Base-by-base conservation (phyloP, 2,888 invertebrate genomes). In the Blastobasis adustella region DNA sequence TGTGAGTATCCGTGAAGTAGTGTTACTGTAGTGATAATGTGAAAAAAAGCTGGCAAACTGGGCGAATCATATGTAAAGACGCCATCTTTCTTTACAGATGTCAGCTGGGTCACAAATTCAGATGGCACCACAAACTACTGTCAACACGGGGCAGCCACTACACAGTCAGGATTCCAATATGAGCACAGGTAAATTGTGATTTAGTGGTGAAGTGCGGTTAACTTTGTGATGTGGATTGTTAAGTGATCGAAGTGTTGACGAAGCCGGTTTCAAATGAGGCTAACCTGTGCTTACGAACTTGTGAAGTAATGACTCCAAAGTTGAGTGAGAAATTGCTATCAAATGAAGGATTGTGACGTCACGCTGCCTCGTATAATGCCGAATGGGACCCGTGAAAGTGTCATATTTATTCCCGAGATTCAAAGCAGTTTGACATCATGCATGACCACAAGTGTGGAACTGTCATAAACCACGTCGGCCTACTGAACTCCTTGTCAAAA, bases 161-260 rank as follows among this genome's bases (percentile, higher is more conserved):
- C 94, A 95, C 92, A 96, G 93, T 93, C 96, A 96, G 91, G 97
- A 97, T 93, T 97, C 97, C 90, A 97, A 97, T 92, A 96, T 97
- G 95, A 97, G 97, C 93, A 96, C 96, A 92, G 94, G 95, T 95
- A 90, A 91, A 89, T 87, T 70, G 79, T 77, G 81, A 76, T 73
- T 77, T 77, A 67, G 84, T 85, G 85, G 62, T 72, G 73, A 72
- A 79, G 83, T 84, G 82, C 67, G 70, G 67, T 70, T 69, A 73
- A 73, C 60, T 54, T 64, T 59, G 76, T 72, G 42, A 45, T 40
- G 23, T 49, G 45, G n/a, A n/a, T 60, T 67, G 82, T 82, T 82
- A 69, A 81, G 82, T 86, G 83, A 66, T 67, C 69, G 62, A 63
- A 73, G 80, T 86, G 84, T 83, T 82, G 79, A 81, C 71, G 65